phyloP scores from a whole-genome alignment of 2,888 invertebrate genomes.

The Aspidapion aeneum region DNA sequence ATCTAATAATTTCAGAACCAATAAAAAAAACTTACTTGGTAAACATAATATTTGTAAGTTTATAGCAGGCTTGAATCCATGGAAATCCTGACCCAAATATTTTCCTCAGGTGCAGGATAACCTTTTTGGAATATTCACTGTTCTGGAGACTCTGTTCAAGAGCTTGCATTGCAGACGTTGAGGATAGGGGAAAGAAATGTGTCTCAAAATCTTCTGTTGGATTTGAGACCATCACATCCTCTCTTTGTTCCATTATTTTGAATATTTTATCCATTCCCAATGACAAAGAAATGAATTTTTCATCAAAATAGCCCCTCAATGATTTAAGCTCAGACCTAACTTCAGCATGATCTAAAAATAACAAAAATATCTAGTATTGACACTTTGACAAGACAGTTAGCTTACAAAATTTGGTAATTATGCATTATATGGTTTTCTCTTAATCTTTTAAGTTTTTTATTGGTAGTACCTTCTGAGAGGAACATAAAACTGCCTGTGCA shows the following conservation, averaged over 20 bases:
- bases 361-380: too few species aligned
- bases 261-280: slow-evolving; percentile 6
- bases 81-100: neutral
- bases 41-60: neutral
- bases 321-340: too few species aligned
- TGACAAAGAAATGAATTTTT: slow-evolving; percentile 7
- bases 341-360: too few species aligned
- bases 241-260: neutral
- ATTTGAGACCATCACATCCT: neutral
- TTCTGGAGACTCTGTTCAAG: neutral
- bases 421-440: too few species aligned
- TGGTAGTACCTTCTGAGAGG: too few species aligned
- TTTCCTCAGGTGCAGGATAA: neutral
- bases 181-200: too few species aligned
- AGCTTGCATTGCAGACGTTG: neutral
- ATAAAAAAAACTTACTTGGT: neutral
- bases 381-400: too few species aligned
- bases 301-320: neutral
- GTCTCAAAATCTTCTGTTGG: neutral
- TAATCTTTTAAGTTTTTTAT: too few species aligned
- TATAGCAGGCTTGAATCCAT: neutral
- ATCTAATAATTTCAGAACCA: too few species aligned
- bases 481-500: too few species aligned
- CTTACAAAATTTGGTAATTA: too few species aligned
- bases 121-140: neutral